Conservation (phyloP, 2,888 invertebrate species). For the Eretmocerus hayati region DNA sequence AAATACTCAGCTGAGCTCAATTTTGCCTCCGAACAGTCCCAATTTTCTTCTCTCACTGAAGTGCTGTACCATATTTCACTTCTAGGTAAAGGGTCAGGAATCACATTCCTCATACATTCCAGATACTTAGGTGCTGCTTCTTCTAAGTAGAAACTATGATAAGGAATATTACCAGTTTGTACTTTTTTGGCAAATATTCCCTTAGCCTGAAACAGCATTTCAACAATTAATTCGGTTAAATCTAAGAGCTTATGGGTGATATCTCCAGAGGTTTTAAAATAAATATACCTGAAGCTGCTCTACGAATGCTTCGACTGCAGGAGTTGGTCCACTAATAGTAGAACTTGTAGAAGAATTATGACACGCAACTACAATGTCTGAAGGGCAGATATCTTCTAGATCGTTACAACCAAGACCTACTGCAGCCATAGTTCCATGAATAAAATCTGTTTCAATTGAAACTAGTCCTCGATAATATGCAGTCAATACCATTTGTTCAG, state of each 20-base stretch:
- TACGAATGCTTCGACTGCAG: slow-evolving; percentile 60
- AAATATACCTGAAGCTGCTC: slow-evolving; percentile 70
- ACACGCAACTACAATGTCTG: slow-evolving; percentile 76
- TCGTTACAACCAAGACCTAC: slow-evolving; percentile 61
- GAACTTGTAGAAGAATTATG: slow-evolving; percentile 80
- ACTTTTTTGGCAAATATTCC: slow-evolving; percentile 16
- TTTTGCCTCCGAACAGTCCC: slow-evolving; percentile 3
- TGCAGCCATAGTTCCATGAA: slow-evolving; percentile 81
- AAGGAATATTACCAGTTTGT: slow-evolving; percentile 9
- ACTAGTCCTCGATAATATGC: slow-evolving; percentile 33
- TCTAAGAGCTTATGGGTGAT: background rate
- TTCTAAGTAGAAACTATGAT: slow-evolving; percentile 17
- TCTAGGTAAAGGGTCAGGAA: slow-evolving; percentile 15
- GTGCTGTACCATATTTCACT: slow-evolving; percentile 16
- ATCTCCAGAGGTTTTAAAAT: background rate
- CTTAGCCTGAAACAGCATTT: slow-evolving; percentile 1
- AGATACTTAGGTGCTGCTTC: slow-evolving; percentile 7
- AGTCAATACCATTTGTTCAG: slow-evolving; percentile 33
- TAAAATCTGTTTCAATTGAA: slow-evolving; percentile 44
- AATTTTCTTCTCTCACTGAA: slow-evolving; percentile 9
- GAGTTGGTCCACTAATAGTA: slow-evolving; percentile 82
- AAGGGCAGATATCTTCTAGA: slow-evolving; percentile 60
- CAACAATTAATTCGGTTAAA: background rate
- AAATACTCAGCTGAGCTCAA: slow-evolving; percentile 15
- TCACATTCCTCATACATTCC: slow-evolving; percentile 6